Evolutionary conservation across 2,797 vertebrate genomes (phyloP), one percentile per base, ranked within the genome.

Genomic region (Selene dorsalis): DNA sequence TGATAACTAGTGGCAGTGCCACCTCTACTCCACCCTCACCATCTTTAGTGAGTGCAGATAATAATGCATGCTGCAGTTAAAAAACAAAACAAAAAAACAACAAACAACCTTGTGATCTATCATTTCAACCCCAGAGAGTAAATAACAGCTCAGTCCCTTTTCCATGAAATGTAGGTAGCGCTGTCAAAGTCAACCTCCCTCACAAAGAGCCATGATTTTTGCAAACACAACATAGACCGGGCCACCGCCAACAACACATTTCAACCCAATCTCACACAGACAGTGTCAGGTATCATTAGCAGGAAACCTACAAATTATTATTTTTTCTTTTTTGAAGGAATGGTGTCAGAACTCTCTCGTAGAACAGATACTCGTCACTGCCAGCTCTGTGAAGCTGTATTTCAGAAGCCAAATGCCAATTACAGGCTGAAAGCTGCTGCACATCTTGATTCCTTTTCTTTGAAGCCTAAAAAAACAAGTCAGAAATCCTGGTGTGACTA

Each of bases 191-290:
- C 48, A 22, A 43, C 32, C 73, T 79, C 56, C 24, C 52, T 70
- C 48, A 70, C 48, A 17, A 28, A 4, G 4, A 74, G 39, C 32
- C n/a, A 8, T 9, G 32, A 47, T 22, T 65, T 52, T 62, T 48
- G 53, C 50, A 64, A 76, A 76, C 20, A 60, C 5, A 60, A 39
- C 18, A 75, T 7, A 24, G 50, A 63, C 55, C 59, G n/a, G 60
- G 56, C 18, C 17, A 0, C 16, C 13, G 9, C 43, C 16, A 45
- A 57, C 69, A 41, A 63, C 75, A 59, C 75, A 53, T 75, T 57
- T 71, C 70, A 63, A 66, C 18, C 24, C 62, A 38, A 52, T 71
- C 74, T 79, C 73, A 70, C 67, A 69, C 53, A 75, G 68, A 53
- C 1, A 14, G 28, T 61, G 75, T 73, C 66, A 18, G 72, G 24